Evolutionary conservation across 2,888 invertebrate species (phyloP), one percentile per base, ranked within the genome.

Genomic region (Drosophila nigricruria): DNA sequence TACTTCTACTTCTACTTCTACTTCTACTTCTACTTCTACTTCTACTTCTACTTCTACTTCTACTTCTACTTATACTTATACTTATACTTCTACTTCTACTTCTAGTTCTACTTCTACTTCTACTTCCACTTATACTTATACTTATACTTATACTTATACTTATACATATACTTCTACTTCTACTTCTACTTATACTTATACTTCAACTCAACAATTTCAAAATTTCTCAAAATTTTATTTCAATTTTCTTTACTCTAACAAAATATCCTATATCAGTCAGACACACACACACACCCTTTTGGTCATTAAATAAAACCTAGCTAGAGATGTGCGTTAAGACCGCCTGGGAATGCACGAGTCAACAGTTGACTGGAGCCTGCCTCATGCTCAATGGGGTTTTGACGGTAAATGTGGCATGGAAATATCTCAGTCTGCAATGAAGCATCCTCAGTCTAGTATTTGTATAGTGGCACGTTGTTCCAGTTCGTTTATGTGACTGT

Each of bases 361-460:
- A 65, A 1, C 67, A 78, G 38, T 25, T 81, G 14, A 50, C 36
- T 5, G 74, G 81, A 45, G 25, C 67, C 30, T 68, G 81, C 27
- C 49, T 74, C 0, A 63, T 78, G 74, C 67, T 79, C 14, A 74
- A 79, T 30, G 30, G 60, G 2, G 47, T 74, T 0, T 12, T 68
- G 27, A 20, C 60, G 79, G 79, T 79, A 81, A 68, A 23, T 27
- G 3, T 45, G 12, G 9, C 3, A 1, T 34, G 1, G 0, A 23
- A 23, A 2, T 52, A 25, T 12, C 1, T 20, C 8, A 49, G 20
- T 20, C 32, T 14, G 14, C 6, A 53, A 1, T 3, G 25, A 14
- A n/a, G 0, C 12, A 38, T 18, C 6, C 43, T 9, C 62, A 34
- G 54, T 16, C 23, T 43, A 80, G 78, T 80, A 80, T 42, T 58